phyloP scores from a whole-genome alignment of 2,113 vertebrate species.

The Tychaedon coryphoeus region DNA sequence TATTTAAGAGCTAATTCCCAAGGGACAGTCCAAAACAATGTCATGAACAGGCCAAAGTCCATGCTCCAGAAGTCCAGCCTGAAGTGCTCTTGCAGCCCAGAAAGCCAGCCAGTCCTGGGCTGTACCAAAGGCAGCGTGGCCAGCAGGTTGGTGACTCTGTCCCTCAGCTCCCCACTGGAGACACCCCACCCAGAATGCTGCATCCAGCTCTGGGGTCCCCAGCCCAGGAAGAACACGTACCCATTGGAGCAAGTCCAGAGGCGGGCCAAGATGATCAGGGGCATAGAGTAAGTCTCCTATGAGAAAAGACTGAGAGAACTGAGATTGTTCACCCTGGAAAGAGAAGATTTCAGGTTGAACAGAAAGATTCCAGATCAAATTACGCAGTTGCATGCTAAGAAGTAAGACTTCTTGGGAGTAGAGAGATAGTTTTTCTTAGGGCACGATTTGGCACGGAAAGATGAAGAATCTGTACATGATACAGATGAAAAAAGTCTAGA shows the following conservation, averaged over 20 bases:
- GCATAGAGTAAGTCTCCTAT: not conserved
- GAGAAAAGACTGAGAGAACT: not conserved
- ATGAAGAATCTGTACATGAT: not conserved
- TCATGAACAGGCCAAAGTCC: not conserved
- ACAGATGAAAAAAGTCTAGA: not conserved
- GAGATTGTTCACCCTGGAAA: not conserved
- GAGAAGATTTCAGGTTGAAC: not conserved
- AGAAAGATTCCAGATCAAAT: not conserved
- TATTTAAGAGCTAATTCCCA: not conserved
- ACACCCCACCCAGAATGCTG: not conserved
- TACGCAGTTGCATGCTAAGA: not conserved
- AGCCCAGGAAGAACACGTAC: not conserved
- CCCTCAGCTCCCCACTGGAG: not conserved
- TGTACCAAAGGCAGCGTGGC: not conserved
- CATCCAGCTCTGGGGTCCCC: not conserved
- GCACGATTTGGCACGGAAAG: not conserved
- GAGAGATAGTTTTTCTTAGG: not conserved
- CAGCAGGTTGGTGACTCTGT: not conserved
- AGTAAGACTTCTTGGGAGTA: not conserved
- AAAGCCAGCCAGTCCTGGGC: not conserved
- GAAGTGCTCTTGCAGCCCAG: not conserved
- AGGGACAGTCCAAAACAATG: rapidly evolving
- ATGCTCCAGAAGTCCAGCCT: not conserved
- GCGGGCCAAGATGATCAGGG: not conserved
- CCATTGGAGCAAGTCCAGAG: not conserved